Percentiles rank a stretch among this genome's conserved stretches.
Conservation (phyloP, 2,113 vertebrate species). For the Phrynosoma platyrhinos region DNA sequence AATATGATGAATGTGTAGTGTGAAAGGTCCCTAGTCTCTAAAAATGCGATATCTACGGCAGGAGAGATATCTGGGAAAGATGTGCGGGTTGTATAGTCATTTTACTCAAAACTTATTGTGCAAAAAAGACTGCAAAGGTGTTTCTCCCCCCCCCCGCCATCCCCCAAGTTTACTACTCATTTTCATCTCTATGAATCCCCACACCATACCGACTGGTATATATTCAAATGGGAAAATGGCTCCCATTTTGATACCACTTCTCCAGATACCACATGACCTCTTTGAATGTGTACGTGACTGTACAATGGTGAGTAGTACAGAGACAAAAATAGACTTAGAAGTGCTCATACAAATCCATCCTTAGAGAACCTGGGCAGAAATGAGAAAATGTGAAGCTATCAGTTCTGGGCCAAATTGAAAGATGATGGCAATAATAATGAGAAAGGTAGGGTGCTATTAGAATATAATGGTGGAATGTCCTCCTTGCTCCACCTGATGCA, state of each 20-base stretch:
- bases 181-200: neutral
- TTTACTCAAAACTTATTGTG: neutral
- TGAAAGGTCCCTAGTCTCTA: neutral
- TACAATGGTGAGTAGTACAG: neutral
- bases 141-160: neutral
- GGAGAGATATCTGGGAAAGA: neutral
- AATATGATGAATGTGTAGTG: too few relatives aligned
- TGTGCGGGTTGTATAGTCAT: neutral
- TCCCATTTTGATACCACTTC: neutral
- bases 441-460: slow-evolving; percentile 10
- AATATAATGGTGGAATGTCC: slow-evolving; percentile 11
- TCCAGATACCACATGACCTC: neutral
- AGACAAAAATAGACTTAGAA: slow-evolving; percentile 18
- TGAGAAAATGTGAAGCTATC: slow-evolving; percentile 48
- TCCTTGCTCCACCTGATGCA: neutral
- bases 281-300: neutral
- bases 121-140: neutral
- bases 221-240: neutral
- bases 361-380: slow-evolving; percentile 30
- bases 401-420: slow-evolving; percentile 52
- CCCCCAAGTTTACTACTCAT: neutral
- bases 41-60: neutral
- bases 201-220: slow-evolving; percentile 8
- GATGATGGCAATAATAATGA: slow-evolving; percentile 51
- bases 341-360: slow-evolving; percentile 6